Evolutionary conservation across 2,888 invertebrate species (phyloP), one percentile per base, ranked within the genome.

Genomic region (Linnaemya tessellans): DNA sequence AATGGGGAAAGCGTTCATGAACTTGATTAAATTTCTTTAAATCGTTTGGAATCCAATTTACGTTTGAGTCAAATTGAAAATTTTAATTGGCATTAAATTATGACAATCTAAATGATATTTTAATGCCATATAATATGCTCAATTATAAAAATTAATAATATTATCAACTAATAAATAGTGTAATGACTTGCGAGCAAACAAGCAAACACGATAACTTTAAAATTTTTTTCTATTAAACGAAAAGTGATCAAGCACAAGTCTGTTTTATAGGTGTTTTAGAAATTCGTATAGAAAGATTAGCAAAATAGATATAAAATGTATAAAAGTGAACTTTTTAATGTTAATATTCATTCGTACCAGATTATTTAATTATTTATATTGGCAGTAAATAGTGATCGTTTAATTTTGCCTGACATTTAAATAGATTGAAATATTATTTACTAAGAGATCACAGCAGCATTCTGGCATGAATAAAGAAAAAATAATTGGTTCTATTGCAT

Each of bases 141-240:
- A 22, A 70, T 25, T 56, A 25, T 10, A 25, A 1, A 41, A 70
- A 56, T 70, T 38, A 8, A 38, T 56, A 25, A 18, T n/a, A 58
- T 43, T 18, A 56, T 56, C 43, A 58, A 3, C 56, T 18, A 43
- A 38, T 58, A 71, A 56, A 25, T 35, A 56, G 41, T 70, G 35
- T 60, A 73, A 35, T 60, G 58, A 73, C 60, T 62, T 35, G 73
- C 60, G 38, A 18, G 25, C 25, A 46, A 41, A 62, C 60, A 49
- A 18, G 25, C n/a, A 60, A 41, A 62, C 13, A 8, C 30, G 30
- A 60, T 58, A 71, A 71, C 18, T 30, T 30, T 11, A 9, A 64
- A 22, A 25, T 43, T 1, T 13, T n/a, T 65, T 4, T 60, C 7
- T 41, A 38, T 43, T 43, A 15, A 9, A 43, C 1, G 10, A 35